These are phyloP conservation scores for Erithacus rubecula DNA, from an alignment of 2,797 vertebrate species.

Conservation along the genomic window DNA sequence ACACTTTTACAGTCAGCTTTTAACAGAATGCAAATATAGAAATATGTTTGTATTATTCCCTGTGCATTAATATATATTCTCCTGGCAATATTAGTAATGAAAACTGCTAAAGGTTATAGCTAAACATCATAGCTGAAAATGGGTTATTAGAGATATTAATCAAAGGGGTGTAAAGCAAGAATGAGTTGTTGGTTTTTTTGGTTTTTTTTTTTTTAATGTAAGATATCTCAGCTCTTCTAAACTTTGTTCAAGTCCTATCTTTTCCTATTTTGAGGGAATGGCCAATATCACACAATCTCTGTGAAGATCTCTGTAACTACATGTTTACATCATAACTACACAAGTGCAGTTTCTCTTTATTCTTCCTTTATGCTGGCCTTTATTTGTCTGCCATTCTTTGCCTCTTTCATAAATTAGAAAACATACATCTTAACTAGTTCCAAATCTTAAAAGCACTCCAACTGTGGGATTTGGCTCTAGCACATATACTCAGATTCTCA, in stretches of 20 bases:
- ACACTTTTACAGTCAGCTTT: background rate
- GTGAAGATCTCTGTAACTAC: background rate
- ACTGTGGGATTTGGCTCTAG: background rate
- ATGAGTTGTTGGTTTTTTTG: background rate
- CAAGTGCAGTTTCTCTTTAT: background rate
- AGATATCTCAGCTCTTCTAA: background rate
- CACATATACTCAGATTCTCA: background rate
- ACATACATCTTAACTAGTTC: background rate
- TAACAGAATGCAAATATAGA: background rate
- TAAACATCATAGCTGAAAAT: background rate
- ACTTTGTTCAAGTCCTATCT: background rate
- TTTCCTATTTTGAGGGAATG: background rate
- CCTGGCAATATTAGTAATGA: background rate
- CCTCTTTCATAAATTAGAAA: conserved; percentile 5
- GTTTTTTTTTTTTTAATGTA: background rate
- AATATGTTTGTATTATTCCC: background rate
- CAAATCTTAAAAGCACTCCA: background rate
- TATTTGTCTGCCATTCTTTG: background rate
- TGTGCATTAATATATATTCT: background rate
- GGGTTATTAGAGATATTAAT: background rate
- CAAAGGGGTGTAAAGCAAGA: background rate
- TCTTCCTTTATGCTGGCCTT: background rate
- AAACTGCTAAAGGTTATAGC: background rate
- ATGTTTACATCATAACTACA: background rate
- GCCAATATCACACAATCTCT: background rate